These are phyloP conservation scores for Actinopyga echinites DNA, from an alignment of 53 echinoderm and acorn worm genomes.

Conservation along the genomic window DNA sequence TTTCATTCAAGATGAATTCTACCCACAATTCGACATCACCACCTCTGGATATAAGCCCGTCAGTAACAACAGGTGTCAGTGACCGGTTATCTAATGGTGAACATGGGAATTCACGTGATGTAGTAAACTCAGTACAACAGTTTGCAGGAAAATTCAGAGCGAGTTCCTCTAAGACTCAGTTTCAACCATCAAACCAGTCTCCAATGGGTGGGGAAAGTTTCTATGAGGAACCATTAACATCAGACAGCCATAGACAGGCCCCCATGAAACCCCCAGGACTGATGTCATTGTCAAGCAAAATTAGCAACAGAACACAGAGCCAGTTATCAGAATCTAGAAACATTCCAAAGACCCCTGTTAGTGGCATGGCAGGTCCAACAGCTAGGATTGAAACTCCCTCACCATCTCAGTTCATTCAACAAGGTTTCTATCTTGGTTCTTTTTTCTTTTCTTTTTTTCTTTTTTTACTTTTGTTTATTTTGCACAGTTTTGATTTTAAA, in stretches of 20 bases:
- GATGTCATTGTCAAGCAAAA: slow-evolving; percentile 1
- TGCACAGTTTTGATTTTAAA: too few species aligned
- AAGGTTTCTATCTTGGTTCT: slow-evolving; percentile 1
- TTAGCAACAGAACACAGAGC: background rate
- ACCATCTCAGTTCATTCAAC: slow-evolving; percentile 17
- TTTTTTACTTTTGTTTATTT: background rate
- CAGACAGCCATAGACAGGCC: background rate
- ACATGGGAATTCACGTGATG: too few species aligned
- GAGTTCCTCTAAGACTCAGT: background rate
- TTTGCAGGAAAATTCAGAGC: background rate
- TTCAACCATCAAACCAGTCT: background rate
- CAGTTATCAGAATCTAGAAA: too few species aligned
- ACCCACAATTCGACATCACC: background rate
- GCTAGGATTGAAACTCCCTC: slow-evolving; percentile 25
- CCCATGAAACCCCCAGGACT: slow-evolving; percentile 6
- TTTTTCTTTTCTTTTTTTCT: background rate
- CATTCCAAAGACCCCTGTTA: background rate
- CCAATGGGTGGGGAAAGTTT: slow-evolving; percentile 23
- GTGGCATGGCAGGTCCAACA: background rate
- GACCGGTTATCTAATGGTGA: too few species aligned
- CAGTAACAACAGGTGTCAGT: background rate
- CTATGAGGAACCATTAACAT: background rate
- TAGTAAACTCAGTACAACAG: too few species aligned
- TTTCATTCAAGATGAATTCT: too few species aligned
- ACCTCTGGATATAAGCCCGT: slow-evolving; percentile 9